Evolutionary conservation across 2,797 vertebrate species (phyloP).

Genomic region (Vespertilio murinus): DNA sequence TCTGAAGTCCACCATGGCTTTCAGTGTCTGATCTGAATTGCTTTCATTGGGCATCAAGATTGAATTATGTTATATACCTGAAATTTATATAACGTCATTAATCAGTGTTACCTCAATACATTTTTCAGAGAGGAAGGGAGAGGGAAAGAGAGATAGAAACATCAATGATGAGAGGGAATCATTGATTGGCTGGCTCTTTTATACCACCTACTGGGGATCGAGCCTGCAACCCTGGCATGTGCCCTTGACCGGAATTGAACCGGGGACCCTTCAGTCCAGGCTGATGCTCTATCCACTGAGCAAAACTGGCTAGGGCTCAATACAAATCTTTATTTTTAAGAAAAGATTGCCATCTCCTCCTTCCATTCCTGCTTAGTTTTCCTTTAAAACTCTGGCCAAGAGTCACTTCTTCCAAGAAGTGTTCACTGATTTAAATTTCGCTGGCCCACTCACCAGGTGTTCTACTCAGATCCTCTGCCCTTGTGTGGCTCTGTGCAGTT

Average conservation of each 20-base stretch:
- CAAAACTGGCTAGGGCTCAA: neutral
- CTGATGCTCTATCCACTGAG: too few relatives aligned
- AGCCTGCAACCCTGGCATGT: too few relatives aligned
- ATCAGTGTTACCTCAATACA: neutral
- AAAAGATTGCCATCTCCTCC: neutral
- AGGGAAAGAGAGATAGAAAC: too few relatives aligned
- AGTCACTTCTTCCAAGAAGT: neutral
- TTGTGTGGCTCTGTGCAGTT: neutral
- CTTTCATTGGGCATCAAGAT: neutral
- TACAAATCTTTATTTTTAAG: neutral
- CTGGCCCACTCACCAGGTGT: neutral
- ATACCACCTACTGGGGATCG: too few relatives aligned
- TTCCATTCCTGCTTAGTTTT: neutral
- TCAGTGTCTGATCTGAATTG: neutral
- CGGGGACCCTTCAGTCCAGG: too few relatives aligned
- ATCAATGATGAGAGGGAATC: too few relatives aligned
- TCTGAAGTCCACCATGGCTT: neutral
- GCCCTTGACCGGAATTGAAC: too few relatives aligned
- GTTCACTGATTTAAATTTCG: neutral
- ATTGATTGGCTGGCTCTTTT: too few relatives aligned
- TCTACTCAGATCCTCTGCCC: neutral
- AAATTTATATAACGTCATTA: neutral
- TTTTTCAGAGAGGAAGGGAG: too few relatives aligned
- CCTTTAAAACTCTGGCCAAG: neutral
- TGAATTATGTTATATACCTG: neutral